These are phyloP conservation scores for Acromyrmex heyeri DNA, from an alignment of 1,140 invertebrate species.

Conservation along the genomic window DNA sequence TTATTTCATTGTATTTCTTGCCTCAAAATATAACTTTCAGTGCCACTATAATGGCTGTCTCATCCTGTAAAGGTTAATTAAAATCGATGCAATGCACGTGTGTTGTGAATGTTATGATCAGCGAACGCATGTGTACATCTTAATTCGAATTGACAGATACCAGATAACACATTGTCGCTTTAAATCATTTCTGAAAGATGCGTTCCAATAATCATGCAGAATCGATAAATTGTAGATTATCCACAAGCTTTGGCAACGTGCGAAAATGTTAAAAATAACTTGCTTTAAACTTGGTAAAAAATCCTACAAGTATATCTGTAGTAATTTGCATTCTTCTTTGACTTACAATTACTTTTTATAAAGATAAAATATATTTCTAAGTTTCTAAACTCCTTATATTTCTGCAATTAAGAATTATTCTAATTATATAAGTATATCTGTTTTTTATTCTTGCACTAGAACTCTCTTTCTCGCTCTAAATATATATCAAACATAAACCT, in stretches of 20 bases:
- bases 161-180: not conserved
- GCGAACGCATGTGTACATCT: not conserved
- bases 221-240: not conserved
- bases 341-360: not conserved
- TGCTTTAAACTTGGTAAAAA: not conserved
- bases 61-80: slow-evolving; percentile 52
- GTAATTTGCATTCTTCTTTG: not conserved
- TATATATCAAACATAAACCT: no score
- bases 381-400: not conserved
- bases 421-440: not conserved
- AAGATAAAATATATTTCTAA: not conserved
- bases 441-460: no score
- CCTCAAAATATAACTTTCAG: no score
- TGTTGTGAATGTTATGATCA: not conserved
- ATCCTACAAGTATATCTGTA: not conserved
- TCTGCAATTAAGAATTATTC: not conserved
- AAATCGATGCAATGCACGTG: not conserved
- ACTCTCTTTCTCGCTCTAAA: no score
- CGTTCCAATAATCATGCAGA: not conserved
- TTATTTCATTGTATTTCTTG: no score
- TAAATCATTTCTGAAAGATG: not conserved
- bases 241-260: not conserved
- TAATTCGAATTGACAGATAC: not conserved
- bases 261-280: not conserved
- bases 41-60: no score